These are phyloP conservation scores for Epirrita christyi DNA, from an alignment of 2,888 invertebrate species.

Conservation along the genomic window DNA sequence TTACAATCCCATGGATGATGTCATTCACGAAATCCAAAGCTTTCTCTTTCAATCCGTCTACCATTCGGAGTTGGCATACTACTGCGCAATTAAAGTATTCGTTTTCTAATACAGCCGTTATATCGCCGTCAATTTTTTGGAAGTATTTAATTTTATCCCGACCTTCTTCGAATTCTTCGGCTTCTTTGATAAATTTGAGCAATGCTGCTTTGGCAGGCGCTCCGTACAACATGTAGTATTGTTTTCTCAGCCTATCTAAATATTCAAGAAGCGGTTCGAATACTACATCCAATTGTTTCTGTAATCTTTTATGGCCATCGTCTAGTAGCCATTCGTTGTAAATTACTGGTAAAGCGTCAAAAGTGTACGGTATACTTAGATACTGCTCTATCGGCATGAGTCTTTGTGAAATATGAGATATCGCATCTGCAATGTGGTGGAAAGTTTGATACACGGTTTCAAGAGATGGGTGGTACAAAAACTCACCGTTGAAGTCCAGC, in stretches of 20 bases:
- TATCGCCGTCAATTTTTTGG: conserved; percentile 84
- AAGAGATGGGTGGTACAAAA: conserved; percentile 85
- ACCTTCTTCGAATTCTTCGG: conserved; percentile 84
- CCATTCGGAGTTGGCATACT: conserved; percentile 86
- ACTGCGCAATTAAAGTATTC: conserved; percentile 88
- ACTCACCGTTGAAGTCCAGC: conserved; percentile 80
- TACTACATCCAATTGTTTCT: conserved; percentile 76
- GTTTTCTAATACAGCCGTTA: conserved; percentile 86
- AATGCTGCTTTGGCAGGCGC: conserved; percentile 73
- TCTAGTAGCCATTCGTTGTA: conserved; percentile 84
- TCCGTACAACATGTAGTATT: conserved; percentile 85
- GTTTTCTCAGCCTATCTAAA: conserved; percentile 75
- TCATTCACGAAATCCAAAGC: conserved; percentile 84
- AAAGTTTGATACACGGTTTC: conserved; percentile 83
- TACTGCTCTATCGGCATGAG: conserved; percentile 85
- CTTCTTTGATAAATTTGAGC: conserved; percentile 73
- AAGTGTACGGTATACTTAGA: conserved; percentile 67
- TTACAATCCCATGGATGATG: conserved; percentile 86
- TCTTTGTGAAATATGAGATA: conserved; percentile 83
- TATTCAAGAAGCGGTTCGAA: conserved; percentile 85
- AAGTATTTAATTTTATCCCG: conserved; percentile 86
- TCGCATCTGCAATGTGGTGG: conserved; percentile 83
- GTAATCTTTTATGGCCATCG: conserved; percentile 80
- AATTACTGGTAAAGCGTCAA: conserved; percentile 82
- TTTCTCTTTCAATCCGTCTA: conserved; percentile 85